Evolutionary conservation across 2,113 vertebrate species (phyloP).

Genomic region (Oreotragus oreotragus): DNA sequence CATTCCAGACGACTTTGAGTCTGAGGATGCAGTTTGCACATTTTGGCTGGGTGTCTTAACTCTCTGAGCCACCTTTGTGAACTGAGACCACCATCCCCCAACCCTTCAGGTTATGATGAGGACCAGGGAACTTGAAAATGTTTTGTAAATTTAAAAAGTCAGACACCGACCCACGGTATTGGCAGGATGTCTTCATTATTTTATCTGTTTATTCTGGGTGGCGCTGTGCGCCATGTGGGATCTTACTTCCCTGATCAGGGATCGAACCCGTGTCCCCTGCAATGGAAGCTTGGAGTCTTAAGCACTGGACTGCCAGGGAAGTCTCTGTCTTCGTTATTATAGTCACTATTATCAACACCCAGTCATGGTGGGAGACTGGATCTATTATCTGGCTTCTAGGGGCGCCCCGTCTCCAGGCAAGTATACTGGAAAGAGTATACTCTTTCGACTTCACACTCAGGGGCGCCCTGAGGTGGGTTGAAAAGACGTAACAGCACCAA

Average conservation of each 20-base stretch:
- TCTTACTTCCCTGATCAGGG: background rate
- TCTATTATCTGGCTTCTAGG: background rate
- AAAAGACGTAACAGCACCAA: background rate
- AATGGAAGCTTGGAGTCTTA: background rate
- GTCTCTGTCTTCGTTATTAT: background rate
- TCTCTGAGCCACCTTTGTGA: background rate
- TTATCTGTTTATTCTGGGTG: background rate
- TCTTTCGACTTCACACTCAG: too few relatives aligned
- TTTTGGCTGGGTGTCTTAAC: background rate
- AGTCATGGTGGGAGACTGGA: background rate
- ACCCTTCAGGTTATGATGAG: background rate
- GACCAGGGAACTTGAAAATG: background rate
- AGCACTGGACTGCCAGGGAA: background rate
- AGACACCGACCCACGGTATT: too few relatives aligned
- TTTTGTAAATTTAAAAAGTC: background rate
- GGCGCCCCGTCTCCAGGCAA: too few relatives aligned
- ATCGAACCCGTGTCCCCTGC: background rate
- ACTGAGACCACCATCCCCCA: background rate
- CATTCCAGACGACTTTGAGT: background rate
- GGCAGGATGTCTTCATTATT: background rate
- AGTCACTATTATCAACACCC: background rate
- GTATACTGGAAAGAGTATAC: too few relatives aligned
- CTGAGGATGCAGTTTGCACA: background rate
- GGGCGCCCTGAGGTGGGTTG: background rate
- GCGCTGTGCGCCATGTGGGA: fast-evolving